phyloP scores from a whole-genome alignment of 2,888 invertebrate genomes.

The Osmoderma eremita region DNA sequence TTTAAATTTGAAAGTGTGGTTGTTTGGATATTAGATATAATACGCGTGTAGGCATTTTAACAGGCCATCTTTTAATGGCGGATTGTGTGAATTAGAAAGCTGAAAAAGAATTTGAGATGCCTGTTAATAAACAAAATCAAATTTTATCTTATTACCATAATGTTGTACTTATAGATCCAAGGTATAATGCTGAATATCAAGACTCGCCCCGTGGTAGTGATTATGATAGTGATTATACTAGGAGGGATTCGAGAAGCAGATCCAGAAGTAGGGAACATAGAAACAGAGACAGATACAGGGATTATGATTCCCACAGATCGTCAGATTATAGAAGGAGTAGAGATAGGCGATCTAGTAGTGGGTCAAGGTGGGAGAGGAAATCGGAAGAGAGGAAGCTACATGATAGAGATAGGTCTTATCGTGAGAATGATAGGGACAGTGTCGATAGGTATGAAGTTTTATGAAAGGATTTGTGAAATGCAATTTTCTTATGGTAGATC shows the following conservation, averaged over 20 bases:
- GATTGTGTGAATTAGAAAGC: no score
- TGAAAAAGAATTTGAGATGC: not conserved
- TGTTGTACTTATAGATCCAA: conserved; percentile 51
- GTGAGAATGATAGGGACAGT: conserved; percentile 63
- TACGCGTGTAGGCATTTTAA: conserved; percentile 43
- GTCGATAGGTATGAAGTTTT: conserved; percentile 59
- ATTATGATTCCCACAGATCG: conserved; percentile 56
- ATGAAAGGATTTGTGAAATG: conserved; percentile 42
- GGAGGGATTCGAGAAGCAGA: conserved; percentile 55
- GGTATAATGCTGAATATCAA: conserved; percentile 51
- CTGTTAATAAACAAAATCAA: not conserved
- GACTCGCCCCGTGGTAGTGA: conserved; percentile 57
- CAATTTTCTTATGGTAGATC: conserved; percentile 42
- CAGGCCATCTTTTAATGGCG: no score
- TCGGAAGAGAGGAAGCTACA: conserved; percentile 57
- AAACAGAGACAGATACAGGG: conserved; percentile 55
- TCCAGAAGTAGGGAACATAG: conserved; percentile 58
- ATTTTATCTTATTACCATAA: no score
- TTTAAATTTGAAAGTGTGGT: no score
- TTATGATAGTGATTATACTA: conserved; percentile 59
- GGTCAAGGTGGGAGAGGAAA: conserved; percentile 61
- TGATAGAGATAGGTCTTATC: conserved; percentile 60
- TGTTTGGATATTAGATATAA: conserved; percentile 45
- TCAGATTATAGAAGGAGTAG: conserved; percentile 54
- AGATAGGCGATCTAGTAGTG: conserved; percentile 57